A percentile compares a stretch with the other conserved stretches of the same genome.
Evolutionary conservation across 2,797 vertebrate genomes (phyloP).

Genomic region (Acanthurus tractus): DNA sequence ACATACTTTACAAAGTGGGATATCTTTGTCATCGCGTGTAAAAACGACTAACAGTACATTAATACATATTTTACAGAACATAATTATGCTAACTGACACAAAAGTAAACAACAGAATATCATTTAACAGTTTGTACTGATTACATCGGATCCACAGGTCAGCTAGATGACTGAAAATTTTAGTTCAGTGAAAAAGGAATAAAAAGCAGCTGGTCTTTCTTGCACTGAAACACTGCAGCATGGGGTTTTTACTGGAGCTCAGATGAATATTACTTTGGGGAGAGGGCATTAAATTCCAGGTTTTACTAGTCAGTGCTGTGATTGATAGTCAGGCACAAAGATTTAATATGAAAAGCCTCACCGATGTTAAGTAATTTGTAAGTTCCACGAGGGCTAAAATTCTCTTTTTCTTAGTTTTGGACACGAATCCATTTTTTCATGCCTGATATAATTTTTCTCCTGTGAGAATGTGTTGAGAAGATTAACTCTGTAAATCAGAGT

Average conservation of each 20-base stretch:
- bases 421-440: background rate
- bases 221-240: slow-evolving; percentile 3
- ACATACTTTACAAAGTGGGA: background rate
- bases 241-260: background rate
- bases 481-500: slow-evolving; percentile 8
- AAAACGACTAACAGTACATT: too few relatives aligned
- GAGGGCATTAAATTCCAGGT: background rate
- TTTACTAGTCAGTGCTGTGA: slow-evolving; percentile 4
- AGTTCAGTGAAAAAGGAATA: background rate
- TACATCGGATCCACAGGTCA: slow-evolving; percentile 10
- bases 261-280: background rate
- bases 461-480: slow-evolving; percentile 5
- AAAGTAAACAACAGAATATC: background rate
- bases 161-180: slow-evolving; percentile 4
- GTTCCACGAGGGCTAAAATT: background rate
- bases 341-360: slow-evolving; percentile 3
- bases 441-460: background rate
- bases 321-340: background rate
- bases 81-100: slow-evolving; percentile 3
- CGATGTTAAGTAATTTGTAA: background rate
- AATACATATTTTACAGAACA: too few relatives aligned
- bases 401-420: background rate
- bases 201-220: background rate
- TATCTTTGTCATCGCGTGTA: background rate
- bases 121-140: background rate